A percentile compares a stretch with the other conserved stretches of the same genome.
These are phyloP conservation scores for Carposina sasakii DNA, from an alignment of 1,140 invertebrate genomes.

Conservation along the genomic window DNA sequence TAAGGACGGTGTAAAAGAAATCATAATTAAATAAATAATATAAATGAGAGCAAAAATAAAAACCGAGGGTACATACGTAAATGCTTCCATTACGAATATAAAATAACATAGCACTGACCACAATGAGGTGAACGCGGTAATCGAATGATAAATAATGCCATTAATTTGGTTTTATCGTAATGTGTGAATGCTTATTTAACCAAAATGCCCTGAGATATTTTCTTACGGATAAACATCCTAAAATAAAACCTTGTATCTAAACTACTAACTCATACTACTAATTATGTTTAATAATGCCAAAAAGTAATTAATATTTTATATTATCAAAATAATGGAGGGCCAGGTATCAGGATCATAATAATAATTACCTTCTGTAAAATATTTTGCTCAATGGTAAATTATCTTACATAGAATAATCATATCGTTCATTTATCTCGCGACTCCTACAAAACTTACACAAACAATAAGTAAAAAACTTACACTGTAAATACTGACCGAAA, in stretches of 20 bases:
- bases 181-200: constrained; percentile 20
- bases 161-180: constrained; percentile 39
- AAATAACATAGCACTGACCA: constrained; percentile 59
- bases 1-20: constrained; percentile 58
- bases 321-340: too few relatives aligned
- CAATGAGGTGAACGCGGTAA: constrained; percentile 52
- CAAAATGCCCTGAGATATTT: constrained; percentile 32
- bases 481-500: constrained; percentile 71
- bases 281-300: constrained; percentile 36
- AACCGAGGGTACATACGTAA: constrained; percentile 47
- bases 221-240: constrained; percentile 27
- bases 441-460: too few relatives aligned
- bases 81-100: constrained; percentile 46
- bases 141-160: constrained; percentile 50
- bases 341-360: too few relatives aligned
- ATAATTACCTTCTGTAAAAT: too few relatives aligned
- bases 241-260: constrained; percentile 31
- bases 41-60: constrained; percentile 47
- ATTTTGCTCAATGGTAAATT: too few relatives aligned
- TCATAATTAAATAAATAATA: constrained; percentile 40
- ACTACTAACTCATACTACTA: too few relatives aligned
- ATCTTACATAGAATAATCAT: too few relatives aligned
- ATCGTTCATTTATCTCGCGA: too few relatives aligned
- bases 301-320: too few relatives aligned
- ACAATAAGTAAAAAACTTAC: constrained; percentile 60